Evolutionary conservation across 2,888 invertebrate species (phyloP), one percentile per base, ranked within the genome.

Genomic region (Eristalinus sepulchralis): DNA sequence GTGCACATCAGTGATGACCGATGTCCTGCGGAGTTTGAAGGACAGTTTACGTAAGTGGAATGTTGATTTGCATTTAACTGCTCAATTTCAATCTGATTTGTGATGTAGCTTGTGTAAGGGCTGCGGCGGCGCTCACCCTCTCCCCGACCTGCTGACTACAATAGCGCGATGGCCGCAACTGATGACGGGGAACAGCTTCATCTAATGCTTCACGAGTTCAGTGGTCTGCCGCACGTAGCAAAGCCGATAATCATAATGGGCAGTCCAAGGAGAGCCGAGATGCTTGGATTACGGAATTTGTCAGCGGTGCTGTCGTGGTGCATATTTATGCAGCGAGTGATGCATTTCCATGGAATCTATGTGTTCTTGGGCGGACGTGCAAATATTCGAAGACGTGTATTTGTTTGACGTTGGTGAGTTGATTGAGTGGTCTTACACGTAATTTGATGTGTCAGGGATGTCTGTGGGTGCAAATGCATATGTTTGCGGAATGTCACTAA

Each of bases 31-130:
- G 60, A 47, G 31, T n/a, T 67, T 60, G 17, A 55, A 17, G 24
- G 20, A 55, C 36, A 17, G 47, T 33, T 39, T 24, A 47, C 53
- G 70, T 68, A 78, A 73, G 59, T 64, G 73, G 73, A 75, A 80
- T 84, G 64, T 72, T 60, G 75, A 84, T 84, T 75, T 71, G 75
- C 79, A 75, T 60, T 75, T 75, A 55, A 70, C 75, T 67, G 60
- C 72, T 73, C 36, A 10, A n/a, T 73, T 55, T 73, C 47, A 73
- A 73, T 80, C 66, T 80, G 67, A 75, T 57, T 75, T 36, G 33
- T 17, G 8, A 31, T 64, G 60, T 79, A 79, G 75, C 73, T 79
- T 70, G 33, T 13, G 24, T 17, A 17, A 47, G 17, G 17, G n/a
- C n/a, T 17, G 8, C 17, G 47, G 36, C n/a, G 39, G 8, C 17